A percentile compares a stretch with the other conserved stretches of the same genome.
These are phyloP conservation scores for Mormyrus hasselquistii DNA, from an alignment of 2,797 vertebrate species.

Conservation along the genomic window DNA sequence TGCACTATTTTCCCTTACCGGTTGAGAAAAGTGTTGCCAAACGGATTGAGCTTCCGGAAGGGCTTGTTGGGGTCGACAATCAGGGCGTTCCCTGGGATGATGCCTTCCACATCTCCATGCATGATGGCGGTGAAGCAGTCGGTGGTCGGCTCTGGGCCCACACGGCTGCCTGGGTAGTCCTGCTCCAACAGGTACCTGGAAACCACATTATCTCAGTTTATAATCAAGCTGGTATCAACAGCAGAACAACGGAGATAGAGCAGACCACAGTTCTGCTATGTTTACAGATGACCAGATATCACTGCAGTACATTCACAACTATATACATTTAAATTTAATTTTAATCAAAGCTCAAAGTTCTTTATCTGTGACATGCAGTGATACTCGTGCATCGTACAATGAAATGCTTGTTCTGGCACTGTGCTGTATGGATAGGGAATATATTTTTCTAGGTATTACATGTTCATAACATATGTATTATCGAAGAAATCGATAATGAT, in stretches of 20 bases:
- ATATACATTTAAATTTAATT: not conserved
- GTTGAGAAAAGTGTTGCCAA: constrained; percentile 83
- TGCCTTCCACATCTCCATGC: constrained; percentile 68
- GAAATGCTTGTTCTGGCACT: not conserved
- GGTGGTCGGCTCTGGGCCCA: constrained; percentile 84
- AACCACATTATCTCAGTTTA: not conserved
- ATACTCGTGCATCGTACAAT: not conserved
- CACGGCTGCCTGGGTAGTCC: constrained; percentile 76
- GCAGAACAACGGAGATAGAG: no score
- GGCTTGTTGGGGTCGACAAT: constrained; percentile 79
- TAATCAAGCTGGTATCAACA: not conserved
- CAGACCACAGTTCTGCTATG: not conserved
- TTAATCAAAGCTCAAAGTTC: not conserved
- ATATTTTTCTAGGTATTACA: not conserved
- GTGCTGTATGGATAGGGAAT: not conserved
- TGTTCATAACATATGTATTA: not conserved
- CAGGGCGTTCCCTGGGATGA: constrained; percentile 78
- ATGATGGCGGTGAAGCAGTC: constrained; percentile 84
- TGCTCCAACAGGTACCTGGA: constrained; percentile 78
- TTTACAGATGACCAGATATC: not conserved
- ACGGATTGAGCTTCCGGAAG: constrained; percentile 79
- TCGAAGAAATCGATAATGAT: not conserved
- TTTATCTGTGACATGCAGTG: not conserved
- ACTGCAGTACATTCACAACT: not conserved
- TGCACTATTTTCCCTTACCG: constrained; percentile 58